Conservation (phyloP, 1,140 invertebrate genomes). For the Drosophila melanica region DNA sequence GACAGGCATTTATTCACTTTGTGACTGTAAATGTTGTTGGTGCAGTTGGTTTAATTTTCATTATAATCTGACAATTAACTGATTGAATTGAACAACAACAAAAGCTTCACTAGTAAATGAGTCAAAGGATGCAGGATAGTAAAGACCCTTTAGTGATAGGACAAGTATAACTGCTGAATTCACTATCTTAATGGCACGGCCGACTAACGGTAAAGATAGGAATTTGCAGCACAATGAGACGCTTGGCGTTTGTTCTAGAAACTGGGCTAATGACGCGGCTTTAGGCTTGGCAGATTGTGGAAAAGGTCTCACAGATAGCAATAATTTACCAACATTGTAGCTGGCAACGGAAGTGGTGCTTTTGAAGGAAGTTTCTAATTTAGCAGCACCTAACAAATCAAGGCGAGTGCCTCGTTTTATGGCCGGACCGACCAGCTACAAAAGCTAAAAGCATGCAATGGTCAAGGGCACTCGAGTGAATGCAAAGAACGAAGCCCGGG, state of each 20-base stretch:
- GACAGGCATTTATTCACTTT: not conserved
- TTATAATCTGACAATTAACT: not conserved
- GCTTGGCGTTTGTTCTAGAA: not conserved
- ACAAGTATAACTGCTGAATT: too few species aligned
- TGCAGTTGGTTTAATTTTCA: not conserved
- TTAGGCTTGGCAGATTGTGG: not conserved
- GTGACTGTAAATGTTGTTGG: not conserved
- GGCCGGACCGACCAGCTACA: not conserved
- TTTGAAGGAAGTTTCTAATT: conserved; percentile 1
- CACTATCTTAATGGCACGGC: not conserved
- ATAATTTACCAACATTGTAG: not conserved
- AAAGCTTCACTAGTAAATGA: not conserved
- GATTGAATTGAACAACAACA: not conserved
- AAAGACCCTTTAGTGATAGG: too few species aligned
- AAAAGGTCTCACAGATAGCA: conserved; percentile 2
- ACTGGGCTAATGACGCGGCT: conserved; percentile 1
- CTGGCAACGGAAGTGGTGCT: conserved; percentile 7
- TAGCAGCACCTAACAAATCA: conserved; percentile 1
- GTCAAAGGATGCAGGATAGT: not conserved
- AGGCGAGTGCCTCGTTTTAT: conserved; percentile 4
- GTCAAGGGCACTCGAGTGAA: not conserved
- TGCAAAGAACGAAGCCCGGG: not conserved
- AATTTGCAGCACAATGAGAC: too few species aligned
- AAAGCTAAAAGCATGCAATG: not conserved
- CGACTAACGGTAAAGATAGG: conserved; percentile 1